Base-by-base conservation (phyloP, 1,140 invertebrate species). In the Calephelis nemesis region DNA sequence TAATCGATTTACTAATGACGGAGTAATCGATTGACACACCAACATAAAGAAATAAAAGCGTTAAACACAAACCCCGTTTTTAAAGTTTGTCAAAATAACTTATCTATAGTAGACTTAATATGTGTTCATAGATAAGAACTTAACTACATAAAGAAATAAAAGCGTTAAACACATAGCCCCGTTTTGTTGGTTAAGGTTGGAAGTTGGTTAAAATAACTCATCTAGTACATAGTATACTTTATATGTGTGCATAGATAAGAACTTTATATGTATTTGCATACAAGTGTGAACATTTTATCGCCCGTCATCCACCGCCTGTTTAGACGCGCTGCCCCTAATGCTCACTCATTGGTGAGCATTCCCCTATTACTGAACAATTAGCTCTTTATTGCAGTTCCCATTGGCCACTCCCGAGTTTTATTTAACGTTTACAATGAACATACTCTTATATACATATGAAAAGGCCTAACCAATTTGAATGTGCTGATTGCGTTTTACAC, bases 301-400 rank as follows among this genome's bases (percentile, higher is more conserved):
- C 62, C 64, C 49, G 47, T 54, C 63, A 69, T 60, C 68, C 68
- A 64, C 69, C 63, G 62, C 47, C 50, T 65, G 42, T 58, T 63
- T 72, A 62, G 19, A 47, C 77, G 79, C 76, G 75, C 40, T 82
- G 76, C 73, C 85, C 84, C 87, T 85, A 90, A 90, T 88, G 87
- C 87, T 86, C 73, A 90, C 40, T 85, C 85, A 90, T 88, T 90
- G 87, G 87, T 70, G 84, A 88, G 87, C 82, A 74, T 83, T 80
- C 79, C 78, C 73, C 76, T 81, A 68, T 77, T 75, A 74, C 60
- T n/a, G 54, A 60, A 76, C 84, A 90, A 90, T 90, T 88, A 90
- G 76, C 71, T 15, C 70, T 85, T 88, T 86, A 88, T 86, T 81
- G 76, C 75, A 62, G 45, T 65, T 75, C 81, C 69, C 75, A 90